Percentiles rank a stretch among this genome's conserved stretches.
Evolutionary conservation across 23 tunicate species (phyloP).

Genomic region (Halocynthia roretzi): DNA sequence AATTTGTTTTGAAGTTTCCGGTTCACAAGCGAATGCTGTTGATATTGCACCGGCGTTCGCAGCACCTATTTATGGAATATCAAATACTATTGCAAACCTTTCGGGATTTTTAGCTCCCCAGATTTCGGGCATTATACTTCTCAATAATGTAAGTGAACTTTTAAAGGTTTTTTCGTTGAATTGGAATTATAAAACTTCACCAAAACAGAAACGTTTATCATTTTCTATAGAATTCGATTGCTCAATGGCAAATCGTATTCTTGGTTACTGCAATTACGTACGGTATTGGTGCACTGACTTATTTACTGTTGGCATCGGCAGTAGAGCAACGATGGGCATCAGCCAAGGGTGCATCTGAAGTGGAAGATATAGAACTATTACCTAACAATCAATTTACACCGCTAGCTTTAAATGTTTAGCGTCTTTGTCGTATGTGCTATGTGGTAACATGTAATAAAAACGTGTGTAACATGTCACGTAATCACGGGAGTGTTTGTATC

Average conservation of each 20-base stretch:
- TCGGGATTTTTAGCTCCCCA: slow-evolving; percentile 18
- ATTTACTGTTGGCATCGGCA: slow-evolving; percentile 50
- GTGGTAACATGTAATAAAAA: too few relatives aligned
- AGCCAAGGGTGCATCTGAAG: slow-evolving; percentile 7
- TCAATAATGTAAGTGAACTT: too few relatives aligned
- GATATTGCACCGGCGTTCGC: slow-evolving; percentile 21
- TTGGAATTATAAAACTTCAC: too few relatives aligned
- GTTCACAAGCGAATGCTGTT: slow-evolving; percentile 2
- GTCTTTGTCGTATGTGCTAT: too few relatives aligned
- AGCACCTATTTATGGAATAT: slow-evolving; percentile 3
- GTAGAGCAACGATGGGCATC: slow-evolving; percentile 62
- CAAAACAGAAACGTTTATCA: too few relatives aligned
- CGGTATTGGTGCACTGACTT: slow-evolving; percentile 39
- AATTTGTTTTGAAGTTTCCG: background rate
- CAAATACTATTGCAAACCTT: slow-evolving; percentile 7
- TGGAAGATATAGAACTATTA: too few relatives aligned
- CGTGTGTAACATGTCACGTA: too few relatives aligned
- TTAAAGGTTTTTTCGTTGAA: too few relatives aligned
- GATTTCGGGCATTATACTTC: slow-evolving; percentile 8
- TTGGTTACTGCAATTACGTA: slow-evolving; percentile 51
- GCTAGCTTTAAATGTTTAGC: too few relatives aligned
- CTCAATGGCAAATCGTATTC: slow-evolving; percentile 62
- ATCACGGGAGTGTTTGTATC: too few relatives aligned
- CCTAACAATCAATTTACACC: too few relatives aligned
- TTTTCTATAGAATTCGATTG: slow-evolving; percentile 19